Percentiles rank a stretch among this genome's conserved stretches.
These are phyloP conservation scores for Fistularia tabacaria DNA, from an alignment of 2,797 vertebrate species.

Conservation along the genomic window DNA sequence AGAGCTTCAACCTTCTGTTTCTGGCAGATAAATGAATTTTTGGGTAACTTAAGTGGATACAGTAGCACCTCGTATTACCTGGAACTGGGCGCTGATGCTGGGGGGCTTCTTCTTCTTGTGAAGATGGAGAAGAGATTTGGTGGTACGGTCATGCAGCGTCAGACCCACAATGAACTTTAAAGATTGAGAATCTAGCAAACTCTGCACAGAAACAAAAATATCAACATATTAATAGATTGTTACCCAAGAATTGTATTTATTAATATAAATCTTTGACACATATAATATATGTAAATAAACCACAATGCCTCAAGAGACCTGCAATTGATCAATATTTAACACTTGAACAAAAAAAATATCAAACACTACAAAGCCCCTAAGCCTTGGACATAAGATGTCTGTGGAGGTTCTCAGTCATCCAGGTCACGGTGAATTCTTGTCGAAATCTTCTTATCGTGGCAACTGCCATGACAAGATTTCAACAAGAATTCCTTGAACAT, in stretches of 20 bases:
- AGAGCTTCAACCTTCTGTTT: neutral
- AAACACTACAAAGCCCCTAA: too few species aligned
- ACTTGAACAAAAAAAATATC: too few species aligned
- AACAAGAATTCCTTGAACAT: too few species aligned
- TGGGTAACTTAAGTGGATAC: neutral
- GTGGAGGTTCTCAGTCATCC: too few species aligned
- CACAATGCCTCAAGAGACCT: neutral
- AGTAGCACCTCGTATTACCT: conserved; percentile 69
- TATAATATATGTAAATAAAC: neutral
- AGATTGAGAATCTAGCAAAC: conserved; percentile 89
- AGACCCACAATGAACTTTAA: conserved; percentile 91
- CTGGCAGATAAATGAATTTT: neutral
- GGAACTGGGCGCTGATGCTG: conserved; percentile 98
- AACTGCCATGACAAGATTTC: too few species aligned
- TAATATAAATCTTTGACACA: neutral
- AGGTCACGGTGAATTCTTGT: too few species aligned
- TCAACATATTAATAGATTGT: neutral
- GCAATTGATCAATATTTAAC: too few species aligned
- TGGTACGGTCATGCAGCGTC: conserved; percentile 91
- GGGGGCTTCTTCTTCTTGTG: conserved; percentile 99
- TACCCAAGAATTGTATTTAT: neutral
- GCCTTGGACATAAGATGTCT: too few species aligned
- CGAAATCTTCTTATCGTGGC: too few species aligned
- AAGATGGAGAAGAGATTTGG: conserved; percentile 91
- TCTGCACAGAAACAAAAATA: conserved; percentile 65